Conservation (phyloP, 2,113 vertebrate genomes). For the Neodontobutis hainanensis region DNA sequence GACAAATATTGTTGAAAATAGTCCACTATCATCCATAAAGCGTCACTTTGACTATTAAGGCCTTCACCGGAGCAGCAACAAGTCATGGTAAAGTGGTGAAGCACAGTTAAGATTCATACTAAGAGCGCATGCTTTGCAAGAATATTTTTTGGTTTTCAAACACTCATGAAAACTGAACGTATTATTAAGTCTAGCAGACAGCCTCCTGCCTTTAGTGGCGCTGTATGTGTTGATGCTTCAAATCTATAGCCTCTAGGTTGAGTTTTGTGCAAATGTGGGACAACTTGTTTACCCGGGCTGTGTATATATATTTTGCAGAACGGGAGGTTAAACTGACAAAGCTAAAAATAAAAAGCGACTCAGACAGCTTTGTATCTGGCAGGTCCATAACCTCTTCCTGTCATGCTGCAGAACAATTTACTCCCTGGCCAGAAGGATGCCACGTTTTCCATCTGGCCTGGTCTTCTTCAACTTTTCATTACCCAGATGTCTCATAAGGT, state of each 20-base stretch:
- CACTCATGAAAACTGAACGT: conserved; percentile 1
- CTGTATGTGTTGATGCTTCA: conserved; percentile 22
- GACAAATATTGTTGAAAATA: conserved; percentile 30
- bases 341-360: conserved; percentile 30
- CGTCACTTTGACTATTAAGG: conserved; percentile 4
- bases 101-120: neutral
- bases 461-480: neutral
- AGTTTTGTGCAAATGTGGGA: conserved; percentile 18
- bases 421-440: neutral
- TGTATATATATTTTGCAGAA: neutral
- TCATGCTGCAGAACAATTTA: conserved; percentile 6
- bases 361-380: conserved; percentile 12
- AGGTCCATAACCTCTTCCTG: conserved; percentile 7
- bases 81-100: conserved; percentile 6
- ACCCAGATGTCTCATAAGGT: neutral
- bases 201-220: conserved; percentile 13
- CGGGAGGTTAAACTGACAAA: conserved; percentile 20
- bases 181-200: neutral
- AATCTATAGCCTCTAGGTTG: conserved; percentile 18
- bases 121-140: neutral
- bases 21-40: conserved; percentile 15
- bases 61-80: neutral
- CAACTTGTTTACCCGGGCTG: conserved; percentile 20
- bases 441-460: neutral
- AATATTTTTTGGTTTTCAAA: neutral